Evolutionary conservation across 2,888 invertebrate species (phyloP), one percentile per base, ranked within the genome.

Genomic region (Eristalinus aeneus): DNA sequence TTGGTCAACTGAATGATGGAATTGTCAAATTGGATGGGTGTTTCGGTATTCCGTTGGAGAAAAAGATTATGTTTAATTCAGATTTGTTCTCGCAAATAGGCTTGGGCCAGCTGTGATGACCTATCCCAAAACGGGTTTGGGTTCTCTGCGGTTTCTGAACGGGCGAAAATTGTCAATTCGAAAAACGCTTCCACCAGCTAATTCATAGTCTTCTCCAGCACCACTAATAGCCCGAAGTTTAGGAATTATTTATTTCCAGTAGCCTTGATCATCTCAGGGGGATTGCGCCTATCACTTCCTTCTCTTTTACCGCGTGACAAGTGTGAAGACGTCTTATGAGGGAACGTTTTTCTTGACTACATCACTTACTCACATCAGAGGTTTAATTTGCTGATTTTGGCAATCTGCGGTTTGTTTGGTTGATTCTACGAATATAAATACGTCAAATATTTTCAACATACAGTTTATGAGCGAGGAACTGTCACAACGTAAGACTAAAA

Each of bases 61-160:
- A 54, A 6, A 20, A 3, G 31, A 11, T 67, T 53, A 20, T 31
- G 53, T 53, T 67, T 2, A 32, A 53, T 67, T 54, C 53, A 16
- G 32, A 54, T 8, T 12, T 32, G 22, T n/a, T 36, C 56, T 11
- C 11, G 1, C 9, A 16, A 20, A 8, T 54, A 8, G n/a, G 6
- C 53, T 11, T 32, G 16, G 20, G 53, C 31, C 31, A 16, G 31
- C 16, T 67, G 20, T 5, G 67, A 67, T 32, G 67, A 67, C 53
- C 53, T 54, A 53, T 67, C 67, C 20, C 31, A 65, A 67, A 67
- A 54, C 53, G 31, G 23, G 36, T 46, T 46, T n/a, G 8, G 8
- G 46, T 46, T 46, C 16, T 16, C 8, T 16, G 16, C 46, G 46
- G 8, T 16, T 16, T 20, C 16, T 8, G 16, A 16, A 16, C 1